Evolutionary conservation across 2,888 invertebrate genomes (phyloP), one percentile per base, ranked within the genome.

Genomic region (Euspilapteryx auroguttella): DNA sequence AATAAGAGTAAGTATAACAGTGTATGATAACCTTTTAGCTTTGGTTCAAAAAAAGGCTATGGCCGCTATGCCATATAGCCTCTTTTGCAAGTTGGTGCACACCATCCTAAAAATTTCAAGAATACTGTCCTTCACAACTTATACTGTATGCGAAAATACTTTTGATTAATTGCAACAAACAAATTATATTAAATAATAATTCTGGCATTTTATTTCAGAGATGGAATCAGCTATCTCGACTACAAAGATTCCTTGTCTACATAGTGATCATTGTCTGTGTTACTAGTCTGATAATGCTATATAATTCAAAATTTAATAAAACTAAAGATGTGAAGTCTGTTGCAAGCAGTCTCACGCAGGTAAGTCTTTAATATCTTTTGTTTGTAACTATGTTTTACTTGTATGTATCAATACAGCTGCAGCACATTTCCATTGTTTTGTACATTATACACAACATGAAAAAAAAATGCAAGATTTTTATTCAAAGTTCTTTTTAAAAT

Each of bases 201-300:
- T n/a, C n/a, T n/a, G n/a, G n/a, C n/a, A n/a, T n/a, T n/a, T n/a
- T n/a, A n/a, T 83, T 82, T 30, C 62, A 92, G 92, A 80, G 83
- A 68, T 93, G 92, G 92, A 91, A 92, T 57, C 87, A 87, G 41
- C 64, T 93, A 31, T 91, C 92, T 11, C 81, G 91, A 41, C 81
- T 91, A 47, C 92, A 92, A 55, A 81, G 87, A 38, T 89, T 87
- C 46, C 69, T 90, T 40, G 78, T 87, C 28, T 85, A 87, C 46
- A 81, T 87, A 41, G 47, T 80, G 32, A 37, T 82, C 34, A 53
- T 83, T 26, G 49, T 83, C 35, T 55, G 79, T 36, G 58, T 82
- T 36, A 81, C 82, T 28, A 53, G 83, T 35, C 57, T 85, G 40
- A 80, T 83, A 41, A 71, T 83, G 41, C 54, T 85, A 32, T 81